Conservation (phyloP, 2,888 invertebrate species). For the Sarcophaga variegata region DNA sequence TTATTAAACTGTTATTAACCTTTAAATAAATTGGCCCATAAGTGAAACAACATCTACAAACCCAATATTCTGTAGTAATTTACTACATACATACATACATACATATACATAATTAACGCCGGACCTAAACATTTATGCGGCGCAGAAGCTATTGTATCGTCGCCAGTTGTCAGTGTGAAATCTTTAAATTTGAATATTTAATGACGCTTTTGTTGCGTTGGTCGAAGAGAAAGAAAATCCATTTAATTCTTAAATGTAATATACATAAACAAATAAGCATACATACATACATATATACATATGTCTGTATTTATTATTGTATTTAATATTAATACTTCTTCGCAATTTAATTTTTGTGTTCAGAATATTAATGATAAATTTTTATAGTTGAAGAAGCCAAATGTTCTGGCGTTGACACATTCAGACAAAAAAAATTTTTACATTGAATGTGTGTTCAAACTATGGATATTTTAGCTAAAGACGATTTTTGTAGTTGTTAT, state of each 20-base stretch:
- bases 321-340: not conserved
- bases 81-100: too few relatives aligned
- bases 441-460: too few relatives aligned
- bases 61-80: too few relatives aligned
- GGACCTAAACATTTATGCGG: slow-evolving; percentile 13
- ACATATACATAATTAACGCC: not conserved
- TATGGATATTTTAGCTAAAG: too few relatives aligned
- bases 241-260: not conserved
- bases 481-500: too few relatives aligned
- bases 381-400: not conserved
- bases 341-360: slow-evolving; percentile 9
- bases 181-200: not conserved
- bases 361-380: slow-evolving; percentile 22
- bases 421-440: too few relatives aligned
- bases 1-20: too few relatives aligned
- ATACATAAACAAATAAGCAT: not conserved
- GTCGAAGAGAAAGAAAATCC: not conserved
- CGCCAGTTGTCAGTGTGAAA: not conserved
- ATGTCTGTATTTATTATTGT: not conserved
- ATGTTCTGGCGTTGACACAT: too few relatives aligned
- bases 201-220: not conserved
- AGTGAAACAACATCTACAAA: too few relatives aligned
- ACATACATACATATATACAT: not conserved
- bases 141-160: slow-evolving; percentile 8
- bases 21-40: too few relatives aligned